These are phyloP conservation scores for Orchesella flavescens DNA, from an alignment of 2,888 invertebrate genomes.

Conservation along the genomic window DNA sequence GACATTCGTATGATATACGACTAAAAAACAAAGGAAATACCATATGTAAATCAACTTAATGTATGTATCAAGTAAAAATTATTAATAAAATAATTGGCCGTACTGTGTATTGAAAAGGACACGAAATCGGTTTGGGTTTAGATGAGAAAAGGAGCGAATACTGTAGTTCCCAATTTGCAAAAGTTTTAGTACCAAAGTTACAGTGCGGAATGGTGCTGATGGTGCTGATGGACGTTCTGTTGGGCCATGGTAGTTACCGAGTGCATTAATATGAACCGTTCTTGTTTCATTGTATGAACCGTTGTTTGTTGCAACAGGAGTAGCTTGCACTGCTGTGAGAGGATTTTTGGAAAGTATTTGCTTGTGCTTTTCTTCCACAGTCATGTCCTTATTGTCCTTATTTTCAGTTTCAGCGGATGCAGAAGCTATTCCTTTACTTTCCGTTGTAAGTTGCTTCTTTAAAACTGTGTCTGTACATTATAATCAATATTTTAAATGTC, in stretches of 20 bases:
- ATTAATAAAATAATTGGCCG: conserved; percentile 22
- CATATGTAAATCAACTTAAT: neutral
- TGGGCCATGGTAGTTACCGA: conserved; percentile 9
- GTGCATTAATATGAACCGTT: conserved; percentile 19
- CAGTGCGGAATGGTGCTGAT: conserved; percentile 59
- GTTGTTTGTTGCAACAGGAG: neutral
- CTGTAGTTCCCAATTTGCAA: conserved; percentile 67
- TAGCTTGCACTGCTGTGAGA: neutral
- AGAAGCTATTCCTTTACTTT: neutral
- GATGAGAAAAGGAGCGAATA: conserved; percentile 66
- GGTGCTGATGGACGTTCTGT: conserved; percentile 3
- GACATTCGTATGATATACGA: conserved; percentile 68
- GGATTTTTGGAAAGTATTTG: too few relatives aligned
- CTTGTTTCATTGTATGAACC: too few relatives aligned
- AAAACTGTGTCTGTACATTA: neutral
- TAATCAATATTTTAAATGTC: neutral
- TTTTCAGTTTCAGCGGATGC: neutral
- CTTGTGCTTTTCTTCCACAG: neutral
- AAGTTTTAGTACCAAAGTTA: conserved; percentile 64
- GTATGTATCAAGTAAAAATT: neutral
- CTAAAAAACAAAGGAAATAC: conserved; percentile 30
- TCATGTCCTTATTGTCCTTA: too few relatives aligned
- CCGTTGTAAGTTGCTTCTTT: neutral
- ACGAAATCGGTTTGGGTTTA: conserved; percentile 67
- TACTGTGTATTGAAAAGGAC: conserved; percentile 70